A percentile compares a stretch with the other conserved stretches of the same genome.
phyloP scores from a whole-genome alignment of 2,888 invertebrate genomes.

The Eristalis intricaria region DNA sequence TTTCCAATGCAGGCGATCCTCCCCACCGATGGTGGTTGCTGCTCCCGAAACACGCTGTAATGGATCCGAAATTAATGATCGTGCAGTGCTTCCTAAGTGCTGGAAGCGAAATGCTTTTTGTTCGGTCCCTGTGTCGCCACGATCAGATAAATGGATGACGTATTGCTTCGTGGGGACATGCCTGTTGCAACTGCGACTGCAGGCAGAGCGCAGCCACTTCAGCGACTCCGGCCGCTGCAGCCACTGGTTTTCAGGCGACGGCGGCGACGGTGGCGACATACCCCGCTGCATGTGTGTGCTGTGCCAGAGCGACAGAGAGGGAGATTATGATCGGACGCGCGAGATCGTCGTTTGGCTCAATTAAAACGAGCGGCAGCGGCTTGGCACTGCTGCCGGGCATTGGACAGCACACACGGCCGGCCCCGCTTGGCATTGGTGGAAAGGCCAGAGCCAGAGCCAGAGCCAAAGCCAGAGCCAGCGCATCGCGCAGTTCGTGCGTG shows the following conservation, averaged over 20 bases:
- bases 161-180: conserved; percentile 52
- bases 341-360: conserved; percentile 69
- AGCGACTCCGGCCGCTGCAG: conserved; percentile 23
- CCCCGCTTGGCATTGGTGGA: conserved; percentile 15
- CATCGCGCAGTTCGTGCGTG: conserved; percentile 50
- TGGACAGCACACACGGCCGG: background rate
- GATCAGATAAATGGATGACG: conserved; percentile 70
- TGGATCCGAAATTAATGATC: conserved; percentile 72
- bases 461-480: background rate
- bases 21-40: conserved; percentile 51
- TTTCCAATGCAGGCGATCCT: conserved; percentile 51
- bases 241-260: conserved; percentile 1
- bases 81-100: conserved; percentile 70
- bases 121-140: conserved; percentile 60
- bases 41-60: conserved; percentile 72
- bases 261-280: conserved; percentile 12
- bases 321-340: conserved; percentile 62
- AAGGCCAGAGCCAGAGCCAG: background rate
- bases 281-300: conserved; percentile 19
- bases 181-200: conserved; percentile 29
- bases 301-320: conserved; percentile 3
- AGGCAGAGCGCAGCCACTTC: conserved; percentile 48
- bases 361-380: conserved; percentile 49
- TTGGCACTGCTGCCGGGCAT: background rate
- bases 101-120: conserved; percentile 41